Conservation (phyloP, 2,113 vertebrate species). For the Platycercus adscitus region DNA sequence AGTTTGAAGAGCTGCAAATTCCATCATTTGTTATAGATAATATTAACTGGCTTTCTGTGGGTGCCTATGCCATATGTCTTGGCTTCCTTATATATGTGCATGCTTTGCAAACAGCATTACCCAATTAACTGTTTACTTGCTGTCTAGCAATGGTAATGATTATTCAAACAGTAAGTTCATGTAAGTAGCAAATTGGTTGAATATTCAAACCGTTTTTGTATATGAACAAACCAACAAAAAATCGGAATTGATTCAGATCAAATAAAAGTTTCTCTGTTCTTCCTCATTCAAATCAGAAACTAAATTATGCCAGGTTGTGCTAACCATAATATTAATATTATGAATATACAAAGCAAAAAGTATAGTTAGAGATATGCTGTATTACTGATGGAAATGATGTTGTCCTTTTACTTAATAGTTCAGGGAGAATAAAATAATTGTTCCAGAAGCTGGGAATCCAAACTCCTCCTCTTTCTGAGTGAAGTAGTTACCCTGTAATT, state of each 20-base stretch:
- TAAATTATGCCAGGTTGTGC: conserved; percentile 6
- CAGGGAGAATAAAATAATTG: neutral
- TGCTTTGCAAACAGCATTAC: neutral
- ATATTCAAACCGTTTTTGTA: neutral
- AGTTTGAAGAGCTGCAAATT: neutral
- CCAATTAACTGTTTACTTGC: neutral
- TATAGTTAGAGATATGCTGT: neutral
- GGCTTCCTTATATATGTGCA: neutral
- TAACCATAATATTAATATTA: neutral
- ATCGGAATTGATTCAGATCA: neutral
- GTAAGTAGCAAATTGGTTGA: neutral
- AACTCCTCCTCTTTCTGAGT: neutral
- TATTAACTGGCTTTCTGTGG: neutral
- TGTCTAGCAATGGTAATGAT: neutral
- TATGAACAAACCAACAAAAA: neutral
- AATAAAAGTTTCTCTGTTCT: conserved; percentile 7
- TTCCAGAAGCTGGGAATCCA: neutral
- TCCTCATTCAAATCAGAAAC: conserved; percentile 10
- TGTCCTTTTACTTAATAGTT: neutral
- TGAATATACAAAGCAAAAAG: neutral
- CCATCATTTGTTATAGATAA: neutral
- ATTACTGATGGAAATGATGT: neutral
- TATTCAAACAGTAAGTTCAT: neutral
- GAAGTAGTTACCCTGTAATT: neutral
- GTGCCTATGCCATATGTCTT: neutral